Evolutionary conservation across 2,888 invertebrate species (phyloP), one percentile per base, ranked within the genome.

Genomic region (Rotaria macrura): DNA sequence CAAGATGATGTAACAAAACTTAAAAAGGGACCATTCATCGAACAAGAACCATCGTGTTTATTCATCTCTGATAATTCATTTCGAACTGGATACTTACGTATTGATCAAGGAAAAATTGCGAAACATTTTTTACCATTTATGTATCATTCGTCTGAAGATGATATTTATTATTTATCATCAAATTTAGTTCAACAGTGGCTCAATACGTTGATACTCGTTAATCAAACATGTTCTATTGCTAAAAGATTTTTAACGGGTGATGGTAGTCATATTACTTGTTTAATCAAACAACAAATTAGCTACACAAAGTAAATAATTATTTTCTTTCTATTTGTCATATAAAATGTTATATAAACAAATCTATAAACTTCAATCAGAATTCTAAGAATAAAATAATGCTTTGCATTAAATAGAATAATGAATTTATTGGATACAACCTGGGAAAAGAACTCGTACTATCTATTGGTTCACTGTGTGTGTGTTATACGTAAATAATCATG

Each of bases 161-260:
- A 79, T 79, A 40, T 43, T 43, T 79, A 79, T 43, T 79, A 79
- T 79, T 9, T 79, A 79, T 79, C 79, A 79, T 79, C 79, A 25
- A 43, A 43, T 43, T 25, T 79, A 40, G n/a, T 79, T 79, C 79
- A 43, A 25, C 79, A 79, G n/a, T 79, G 79, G 79, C 43, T 79
- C n/a, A 23, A 79, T n/a, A 43, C 79, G 43, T 43, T 79, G n/a
- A 40, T 79, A 23, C 7, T 79, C 3, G 40, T 79, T n/a, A 79
- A 79, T 79, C 79, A 79, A 43, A 79, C 79, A 25, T 79, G 79
- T 23, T 23, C 43, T 2, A 79, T 79, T 12, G 79, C 79, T 25
- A 79, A 43, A 43, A 1, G 79, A 23, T 79, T 79, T 79, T 25
- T 79, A 79, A 79, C 79, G 10, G 79, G 79, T 43, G 79, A 79